Conservation (phyloP, 2,113 vertebrate genomes). For the Octodon degus region DNA sequence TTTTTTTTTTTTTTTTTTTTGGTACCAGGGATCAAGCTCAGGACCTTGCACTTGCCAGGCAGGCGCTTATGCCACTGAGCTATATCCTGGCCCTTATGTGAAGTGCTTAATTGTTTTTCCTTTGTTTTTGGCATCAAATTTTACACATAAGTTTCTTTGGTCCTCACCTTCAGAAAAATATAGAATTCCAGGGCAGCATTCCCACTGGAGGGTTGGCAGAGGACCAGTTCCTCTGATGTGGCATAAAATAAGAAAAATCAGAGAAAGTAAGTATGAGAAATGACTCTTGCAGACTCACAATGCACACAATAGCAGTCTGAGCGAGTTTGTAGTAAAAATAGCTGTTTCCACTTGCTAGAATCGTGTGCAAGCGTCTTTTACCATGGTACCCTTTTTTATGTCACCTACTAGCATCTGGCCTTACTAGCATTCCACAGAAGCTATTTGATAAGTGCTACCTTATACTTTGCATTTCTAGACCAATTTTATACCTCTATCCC, state of each 20-base stretch:
- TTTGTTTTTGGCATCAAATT: constrained; percentile 16
- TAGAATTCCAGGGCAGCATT: background rate
- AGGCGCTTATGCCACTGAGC: too few relatives aligned
- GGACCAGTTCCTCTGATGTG: background rate
- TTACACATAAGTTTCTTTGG: constrained; percentile 12
- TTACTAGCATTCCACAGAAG: background rate
- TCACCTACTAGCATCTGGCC: background rate
- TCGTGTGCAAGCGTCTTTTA: background rate
- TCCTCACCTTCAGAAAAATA: background rate
- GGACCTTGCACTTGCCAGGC: too few relatives aligned
- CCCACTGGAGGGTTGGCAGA: background rate
- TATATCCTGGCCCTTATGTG: background rate
- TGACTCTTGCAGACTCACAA: background rate
- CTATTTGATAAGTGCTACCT: background rate
- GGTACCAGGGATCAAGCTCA: too few relatives aligned
- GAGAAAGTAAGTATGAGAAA: background rate
- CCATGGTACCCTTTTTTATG: background rate
- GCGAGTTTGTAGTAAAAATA: background rate
- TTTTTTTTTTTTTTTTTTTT: too few relatives aligned
- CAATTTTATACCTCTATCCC: background rate
- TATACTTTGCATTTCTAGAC: background rate
- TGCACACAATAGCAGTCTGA: background rate
- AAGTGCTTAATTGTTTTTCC: background rate
- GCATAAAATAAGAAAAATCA: background rate
- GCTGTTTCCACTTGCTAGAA: background rate